Conservation (phyloP, 2,797 vertebrate genomes). For the Myotis planiceps region DNA sequence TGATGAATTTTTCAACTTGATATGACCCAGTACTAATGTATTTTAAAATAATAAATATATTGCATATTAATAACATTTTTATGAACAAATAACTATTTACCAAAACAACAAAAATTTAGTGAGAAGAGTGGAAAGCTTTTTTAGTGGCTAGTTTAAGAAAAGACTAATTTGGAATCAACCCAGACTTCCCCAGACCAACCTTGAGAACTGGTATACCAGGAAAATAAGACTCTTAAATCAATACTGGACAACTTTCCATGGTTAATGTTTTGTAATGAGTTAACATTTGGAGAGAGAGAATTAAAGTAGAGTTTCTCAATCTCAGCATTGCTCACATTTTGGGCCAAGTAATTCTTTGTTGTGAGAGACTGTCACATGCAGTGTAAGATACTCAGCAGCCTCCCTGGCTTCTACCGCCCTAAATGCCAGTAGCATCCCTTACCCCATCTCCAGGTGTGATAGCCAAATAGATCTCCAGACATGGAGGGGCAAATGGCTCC, state of each 20-base stretch:
- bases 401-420: neutral
- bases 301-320: neutral
- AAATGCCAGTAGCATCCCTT: neutral
- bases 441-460: neutral
- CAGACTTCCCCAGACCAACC: neutral
- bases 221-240: neutral
- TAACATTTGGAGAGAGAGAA: neutral
- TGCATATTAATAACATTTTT: slow-evolving; percentile 29
- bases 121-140: neutral
- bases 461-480: neutral
- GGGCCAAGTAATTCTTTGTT: neutral
- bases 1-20: neutral
- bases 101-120: neutral
- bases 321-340: neutral
- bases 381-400: neutral
- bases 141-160: neutral
- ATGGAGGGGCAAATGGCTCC: neutral
- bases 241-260: neutral
- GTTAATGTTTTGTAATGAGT: neutral
- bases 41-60: neutral
- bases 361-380: neutral
- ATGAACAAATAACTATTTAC: neutral
- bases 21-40: neutral
- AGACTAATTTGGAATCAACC: neutral
- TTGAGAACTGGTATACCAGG: neutral